Evolutionary conservation across 1,140 invertebrate species (phyloP).

Genomic region (Macrobrachium nipponense): DNA sequence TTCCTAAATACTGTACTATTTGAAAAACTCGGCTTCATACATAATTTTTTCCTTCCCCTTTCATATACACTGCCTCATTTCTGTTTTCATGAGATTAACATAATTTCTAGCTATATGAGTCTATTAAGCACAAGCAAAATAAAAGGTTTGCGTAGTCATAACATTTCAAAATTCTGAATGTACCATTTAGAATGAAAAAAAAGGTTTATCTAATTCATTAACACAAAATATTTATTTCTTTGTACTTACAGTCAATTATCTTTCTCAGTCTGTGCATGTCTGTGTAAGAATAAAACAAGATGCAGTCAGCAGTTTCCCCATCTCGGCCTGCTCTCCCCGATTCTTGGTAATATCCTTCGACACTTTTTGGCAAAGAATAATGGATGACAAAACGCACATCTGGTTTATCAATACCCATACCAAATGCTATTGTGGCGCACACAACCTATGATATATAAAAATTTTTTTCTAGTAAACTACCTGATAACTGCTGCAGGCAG

Average conservation of each 20-base stretch:
- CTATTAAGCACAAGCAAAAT: too few relatives aligned
- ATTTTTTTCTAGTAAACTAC: not conserved
- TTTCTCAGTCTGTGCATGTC: slow-evolving; percentile 83
- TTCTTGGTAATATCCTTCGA: slow-evolving; percentile 99
- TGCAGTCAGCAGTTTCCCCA: slow-evolving; percentile 83
- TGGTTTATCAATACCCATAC: slow-evolving; percentile 98
- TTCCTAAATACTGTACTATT: too few relatives aligned
- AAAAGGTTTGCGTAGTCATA: too few relatives aligned
- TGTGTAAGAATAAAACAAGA: slow-evolving; percentile 87
- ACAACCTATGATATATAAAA: slow-evolving; percentile 73
- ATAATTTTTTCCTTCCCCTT: too few relatives aligned
- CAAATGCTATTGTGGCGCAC: slow-evolving; percentile 96
- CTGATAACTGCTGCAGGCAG: not conserved
- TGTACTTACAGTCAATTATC: slow-evolving; percentile 79
- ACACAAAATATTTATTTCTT: not conserved
- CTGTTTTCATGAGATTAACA: too few relatives aligned
- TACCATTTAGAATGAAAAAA: not conserved
- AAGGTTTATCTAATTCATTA: not conserved
- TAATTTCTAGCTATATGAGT: too few relatives aligned
- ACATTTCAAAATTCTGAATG: too few relatives aligned
- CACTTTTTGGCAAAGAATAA: slow-evolving; percentile 91
- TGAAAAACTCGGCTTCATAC: too few relatives aligned
- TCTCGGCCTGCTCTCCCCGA: slow-evolving; percentile 95
- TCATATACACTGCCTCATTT: too few relatives aligned
- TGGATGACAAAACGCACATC: slow-evolving; percentile 93